These are phyloP conservation scores for Polydrusus pterygomalis DNA, from an alignment of 2,888 invertebrate genomes.

Conservation along the genomic window DNA sequence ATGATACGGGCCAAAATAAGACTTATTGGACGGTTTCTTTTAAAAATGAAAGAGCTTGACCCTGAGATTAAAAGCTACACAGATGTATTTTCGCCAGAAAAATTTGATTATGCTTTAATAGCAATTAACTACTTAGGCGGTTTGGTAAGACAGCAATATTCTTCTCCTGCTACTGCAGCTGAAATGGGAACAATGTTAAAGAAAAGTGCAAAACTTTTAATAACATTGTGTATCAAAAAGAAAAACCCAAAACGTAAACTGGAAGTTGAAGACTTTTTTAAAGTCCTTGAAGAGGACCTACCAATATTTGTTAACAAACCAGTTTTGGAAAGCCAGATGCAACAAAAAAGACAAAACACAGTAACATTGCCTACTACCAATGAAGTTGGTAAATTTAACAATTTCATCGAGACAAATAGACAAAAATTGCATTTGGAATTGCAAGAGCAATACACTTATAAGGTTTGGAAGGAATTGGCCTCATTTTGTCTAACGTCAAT, in stretches of 20 bases:
- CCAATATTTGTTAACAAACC: not conserved
- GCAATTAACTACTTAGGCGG: not conserved
- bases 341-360: not conserved
- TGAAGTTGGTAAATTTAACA: not conserved
- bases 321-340: not conserved
- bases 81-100: not conserved
- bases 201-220: not conserved
- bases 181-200: not conserved
- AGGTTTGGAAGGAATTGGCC: not conserved
- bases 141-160: not conserved
- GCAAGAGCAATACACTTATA: not conserved
- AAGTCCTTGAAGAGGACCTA: not conserved
- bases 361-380: not conserved
- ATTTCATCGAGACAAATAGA: not conserved
- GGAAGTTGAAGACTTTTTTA: not conserved
- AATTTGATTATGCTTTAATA: not conserved
- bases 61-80: not conserved
- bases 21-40: not conserved
- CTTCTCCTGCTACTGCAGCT: not conserved
- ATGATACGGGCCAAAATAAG: not conserved
- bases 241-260: not conserved
- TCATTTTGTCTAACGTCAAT: conserved; percentile 38
- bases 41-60: not conserved
- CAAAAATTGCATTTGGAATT: not conserved
- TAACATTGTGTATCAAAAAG: not conserved